A percentile compares a stretch with the other conserved stretches of the same genome.
Evolutionary conservation across 1,140 invertebrate species (phyloP).

Genomic region (Delia radicum): DNA sequence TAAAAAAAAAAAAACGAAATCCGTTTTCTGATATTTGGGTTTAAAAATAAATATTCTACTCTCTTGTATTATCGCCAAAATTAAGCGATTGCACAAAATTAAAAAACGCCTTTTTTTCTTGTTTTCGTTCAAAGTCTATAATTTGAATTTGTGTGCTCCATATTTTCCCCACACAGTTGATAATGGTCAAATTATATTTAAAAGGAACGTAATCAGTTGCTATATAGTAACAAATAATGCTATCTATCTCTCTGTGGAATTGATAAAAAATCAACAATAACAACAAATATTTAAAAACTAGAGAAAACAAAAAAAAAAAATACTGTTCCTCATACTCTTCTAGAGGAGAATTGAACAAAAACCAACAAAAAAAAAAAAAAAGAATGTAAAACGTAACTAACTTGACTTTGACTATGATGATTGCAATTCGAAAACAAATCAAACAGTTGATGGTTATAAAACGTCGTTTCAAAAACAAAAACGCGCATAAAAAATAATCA

Average conservation of each 20-base stretch:
- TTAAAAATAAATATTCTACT: too few relatives aligned
- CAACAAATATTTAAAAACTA: slow-evolving; percentile 9
- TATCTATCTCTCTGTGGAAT: slow-evolving; percentile 26
- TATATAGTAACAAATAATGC: neutral
- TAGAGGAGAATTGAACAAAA: too few relatives aligned
- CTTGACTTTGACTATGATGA: neutral
- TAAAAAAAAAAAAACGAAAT: too few relatives aligned
- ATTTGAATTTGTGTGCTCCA: too few relatives aligned
- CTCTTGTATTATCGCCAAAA: too few relatives aligned
- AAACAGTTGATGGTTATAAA: neutral
- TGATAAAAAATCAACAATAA: slow-evolving; percentile 36
- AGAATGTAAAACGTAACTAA: neutral
- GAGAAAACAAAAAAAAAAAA: neutral
- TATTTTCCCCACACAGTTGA: too few relatives aligned
- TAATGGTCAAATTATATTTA: too few relatives aligned
- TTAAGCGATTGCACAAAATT: too few relatives aligned
- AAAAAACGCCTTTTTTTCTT: too few relatives aligned
- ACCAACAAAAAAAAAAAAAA: neutral
- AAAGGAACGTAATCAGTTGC: neutral
- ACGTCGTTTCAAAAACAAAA: neutral
- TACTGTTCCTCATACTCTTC: neutral
- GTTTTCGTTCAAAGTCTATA: too few relatives aligned
- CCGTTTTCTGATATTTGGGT: too few relatives aligned
- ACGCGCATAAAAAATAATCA: neutral
- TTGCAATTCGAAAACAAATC: neutral